These are phyloP conservation scores for Galaxias olidus DNA, from an alignment of 2,797 vertebrate genomes.

Conservation along the genomic window DNA sequence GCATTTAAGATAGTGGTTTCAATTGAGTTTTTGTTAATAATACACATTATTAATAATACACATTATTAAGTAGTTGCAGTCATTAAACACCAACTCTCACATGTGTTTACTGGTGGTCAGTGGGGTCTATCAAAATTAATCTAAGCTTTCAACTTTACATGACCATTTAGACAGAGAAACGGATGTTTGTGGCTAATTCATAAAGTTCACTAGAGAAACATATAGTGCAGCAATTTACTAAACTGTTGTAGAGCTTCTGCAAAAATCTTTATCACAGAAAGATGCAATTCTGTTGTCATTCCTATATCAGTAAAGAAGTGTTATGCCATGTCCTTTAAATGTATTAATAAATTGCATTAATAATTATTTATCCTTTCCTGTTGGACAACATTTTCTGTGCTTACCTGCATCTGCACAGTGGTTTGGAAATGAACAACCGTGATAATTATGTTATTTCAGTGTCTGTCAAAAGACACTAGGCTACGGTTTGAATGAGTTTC, in stretches of 20 bases:
- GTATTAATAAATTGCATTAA: slow-evolving; percentile 61
- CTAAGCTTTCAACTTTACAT: too few relatives aligned
- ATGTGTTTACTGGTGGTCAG: too few relatives aligned
- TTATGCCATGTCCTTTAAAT: slow-evolving; percentile 49
- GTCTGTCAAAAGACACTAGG: neutral
- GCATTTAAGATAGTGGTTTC: neutral
- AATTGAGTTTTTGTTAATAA: neutral
- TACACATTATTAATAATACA: neutral
- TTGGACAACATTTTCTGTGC: slow-evolving; percentile 27
- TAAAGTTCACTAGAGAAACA: slow-evolving; percentile 30
- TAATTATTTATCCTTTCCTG: slow-evolving; percentile 39
- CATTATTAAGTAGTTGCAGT: neutral
- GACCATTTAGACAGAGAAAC: too few relatives aligned
- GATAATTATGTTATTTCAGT: neutral
- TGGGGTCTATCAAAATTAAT: too few relatives aligned
- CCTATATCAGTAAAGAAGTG: slow-evolving; percentile 30
- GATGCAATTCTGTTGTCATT: slow-evolving; percentile 45
- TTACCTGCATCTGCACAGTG: neutral
- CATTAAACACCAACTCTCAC: too few relatives aligned
- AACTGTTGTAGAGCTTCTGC: slow-evolving; percentile 35
- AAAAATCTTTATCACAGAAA: slow-evolving; percentile 33
- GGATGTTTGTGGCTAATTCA: neutral
- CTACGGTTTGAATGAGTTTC: neutral
- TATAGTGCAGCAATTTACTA: slow-evolving; percentile 22
- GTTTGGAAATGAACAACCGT: neutral